Conservation (phyloP, 2,113 vertebrate species). For the Meleagris gallopavo region DNA sequence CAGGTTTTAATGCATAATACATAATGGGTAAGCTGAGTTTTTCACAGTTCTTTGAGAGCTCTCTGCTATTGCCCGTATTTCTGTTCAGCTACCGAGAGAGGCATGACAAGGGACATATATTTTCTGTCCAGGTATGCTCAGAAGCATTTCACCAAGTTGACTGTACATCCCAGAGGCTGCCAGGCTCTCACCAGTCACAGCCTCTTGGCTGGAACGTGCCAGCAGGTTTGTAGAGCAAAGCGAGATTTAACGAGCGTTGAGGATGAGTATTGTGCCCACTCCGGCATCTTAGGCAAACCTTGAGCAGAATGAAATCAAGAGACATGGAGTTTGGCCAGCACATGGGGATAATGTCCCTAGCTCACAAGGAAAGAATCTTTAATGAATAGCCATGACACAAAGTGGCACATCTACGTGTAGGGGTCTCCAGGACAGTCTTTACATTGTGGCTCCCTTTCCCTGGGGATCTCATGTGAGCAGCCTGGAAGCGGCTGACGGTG, state of each 20-base stretch:
- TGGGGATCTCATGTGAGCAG: background rate
- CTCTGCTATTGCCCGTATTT: conserved; percentile 24
- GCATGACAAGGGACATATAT: background rate
- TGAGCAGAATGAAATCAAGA: conserved; percentile 10
- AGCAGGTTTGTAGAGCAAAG: background rate
- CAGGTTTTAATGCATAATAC: conserved; percentile 67
- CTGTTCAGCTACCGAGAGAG: background rate
- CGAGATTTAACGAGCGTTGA: background rate
- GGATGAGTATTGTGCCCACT: background rate
- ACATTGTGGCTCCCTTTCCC: background rate
- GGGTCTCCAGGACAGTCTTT: background rate
- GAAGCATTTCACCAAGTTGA: background rate
- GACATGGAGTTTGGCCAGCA: background rate
- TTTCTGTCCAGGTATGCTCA: background rate
- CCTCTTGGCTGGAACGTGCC: background rate
- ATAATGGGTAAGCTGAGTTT: conserved; percentile 61
- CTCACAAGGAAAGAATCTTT: background rate
- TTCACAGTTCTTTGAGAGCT: conserved; percentile 52
- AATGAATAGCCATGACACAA: background rate
- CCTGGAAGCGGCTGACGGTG: background rate
- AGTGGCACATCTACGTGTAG: background rate
- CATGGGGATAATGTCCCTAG: background rate
- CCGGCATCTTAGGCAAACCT: background rate
- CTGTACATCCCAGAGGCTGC: accelerated
- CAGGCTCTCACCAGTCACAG: background rate